Conservation (phyloP, 2,797 vertebrate species). For the Typhlichthys subterraneus region DNA sequence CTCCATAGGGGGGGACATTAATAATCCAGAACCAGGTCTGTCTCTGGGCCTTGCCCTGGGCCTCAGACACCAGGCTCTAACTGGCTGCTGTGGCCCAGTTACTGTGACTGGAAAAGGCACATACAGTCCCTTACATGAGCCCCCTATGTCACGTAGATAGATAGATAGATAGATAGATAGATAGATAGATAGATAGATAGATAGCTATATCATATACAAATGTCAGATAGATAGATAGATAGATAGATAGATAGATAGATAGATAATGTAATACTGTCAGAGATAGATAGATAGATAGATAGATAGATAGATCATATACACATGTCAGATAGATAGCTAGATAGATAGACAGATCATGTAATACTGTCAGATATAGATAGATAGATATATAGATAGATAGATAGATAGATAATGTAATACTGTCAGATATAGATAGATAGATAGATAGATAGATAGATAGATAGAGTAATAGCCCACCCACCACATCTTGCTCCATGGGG, state of each 20-base stretch:
- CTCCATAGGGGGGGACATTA: slow-evolving; percentile 87
- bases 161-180: background rate
- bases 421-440: slow-evolving; percentile 2
- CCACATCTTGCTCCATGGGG: slow-evolving; percentile 46
- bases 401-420: background rate
- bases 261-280: background rate
- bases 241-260: slow-evolving; percentile 1
- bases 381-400: background rate
- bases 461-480: slow-evolving; percentile 12
- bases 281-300: background rate
- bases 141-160: slow-evolving; percentile 9
- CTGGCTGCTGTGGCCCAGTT: slow-evolving; percentile 59
- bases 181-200: background rate
- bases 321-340: slow-evolving; percentile 1
- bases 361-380: background rate
- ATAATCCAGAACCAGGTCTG: slow-evolving; percentile 85
- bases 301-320: slow-evolving; percentile 5
- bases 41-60: slow-evolving; percentile 67
- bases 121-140: slow-evolving; percentile 18
- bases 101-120: slow-evolving; percentile 33
- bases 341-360: background rate
- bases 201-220: background rate
- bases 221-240: background rate
- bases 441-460: slow-evolving; percentile 11
- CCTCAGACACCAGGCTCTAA: slow-evolving; percentile 58